Evolutionary conservation across 2,113 vertebrate genomes (phyloP).

Genomic region (Brachyhypopomus gauderio): DNA sequence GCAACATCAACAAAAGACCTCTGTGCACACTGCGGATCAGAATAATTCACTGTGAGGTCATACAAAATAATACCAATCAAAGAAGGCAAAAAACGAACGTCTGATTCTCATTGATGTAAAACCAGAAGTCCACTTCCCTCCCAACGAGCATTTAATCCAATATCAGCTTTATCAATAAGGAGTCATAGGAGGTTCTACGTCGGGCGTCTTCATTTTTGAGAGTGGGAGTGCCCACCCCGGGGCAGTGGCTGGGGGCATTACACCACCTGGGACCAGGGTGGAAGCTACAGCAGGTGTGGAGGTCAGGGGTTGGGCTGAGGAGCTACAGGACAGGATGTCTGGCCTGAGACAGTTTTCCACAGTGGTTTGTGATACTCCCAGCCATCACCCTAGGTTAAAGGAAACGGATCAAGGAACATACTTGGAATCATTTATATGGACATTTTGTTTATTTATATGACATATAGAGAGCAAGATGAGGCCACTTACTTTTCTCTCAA

Average conservation of each 20-base stretch:
- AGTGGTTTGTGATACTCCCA: conserved; percentile 94
- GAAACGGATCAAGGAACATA: neutral
- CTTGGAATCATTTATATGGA: neutral
- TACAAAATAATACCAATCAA: conserved; percentile 31
- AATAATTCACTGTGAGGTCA: conserved; percentile 38
- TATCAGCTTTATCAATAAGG: conserved; percentile 22
- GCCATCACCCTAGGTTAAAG: conserved; percentile 83
- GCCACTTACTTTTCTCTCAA: conserved; percentile 82
- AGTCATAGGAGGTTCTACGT: conserved; percentile 32
- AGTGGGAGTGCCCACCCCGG: conserved; percentile 32
- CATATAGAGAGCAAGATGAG: neutral
- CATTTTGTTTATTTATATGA: neutral
- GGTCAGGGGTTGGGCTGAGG: conserved; percentile 68
- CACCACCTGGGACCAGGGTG: conserved; percentile 9
- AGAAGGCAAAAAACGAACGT: conserved; percentile 38
- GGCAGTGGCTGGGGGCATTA: neutral
- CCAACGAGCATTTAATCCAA: conserved; percentile 27
- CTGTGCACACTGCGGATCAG: conserved; percentile 34
- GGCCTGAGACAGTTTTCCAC: conserved; percentile 77
- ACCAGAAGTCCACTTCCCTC: conserved; percentile 32
- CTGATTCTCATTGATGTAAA: conserved; percentile 29
- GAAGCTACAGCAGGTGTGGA: conserved; percentile 24
- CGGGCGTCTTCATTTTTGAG: conserved; percentile 33
- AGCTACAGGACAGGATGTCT: conserved; percentile 63
- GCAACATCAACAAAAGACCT: conserved; percentile 54